Evolutionary conservation across 2,797 vertebrate species (phyloP).

Genomic region (Ficedula albicollis): DNA sequence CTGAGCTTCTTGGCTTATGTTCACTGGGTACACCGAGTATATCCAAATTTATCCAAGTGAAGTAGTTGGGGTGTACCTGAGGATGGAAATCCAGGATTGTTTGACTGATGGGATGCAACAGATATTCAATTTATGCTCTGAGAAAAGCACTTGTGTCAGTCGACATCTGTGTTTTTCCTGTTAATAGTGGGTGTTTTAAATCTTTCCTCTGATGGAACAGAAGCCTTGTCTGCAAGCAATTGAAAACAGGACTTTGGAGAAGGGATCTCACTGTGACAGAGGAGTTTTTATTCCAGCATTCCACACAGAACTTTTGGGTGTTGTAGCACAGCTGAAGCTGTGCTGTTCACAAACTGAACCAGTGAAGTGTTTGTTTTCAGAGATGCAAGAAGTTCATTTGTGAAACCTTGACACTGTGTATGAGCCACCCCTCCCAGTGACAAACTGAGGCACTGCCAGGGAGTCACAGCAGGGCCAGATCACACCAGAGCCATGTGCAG

Average conservation of each 20-base stretch:
- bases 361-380: not conserved
- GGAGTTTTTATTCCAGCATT: not conserved
- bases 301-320: not conserved
- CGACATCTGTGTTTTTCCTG: rapidly evolving
- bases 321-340: not conserved
- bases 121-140: not conserved
- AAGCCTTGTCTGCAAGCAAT: not conserved
- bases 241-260: not conserved
- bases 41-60: not conserved
- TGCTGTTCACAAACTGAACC: no score
- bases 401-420: not conserved
- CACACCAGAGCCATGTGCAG: not conserved
- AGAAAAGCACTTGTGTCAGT: not conserved
- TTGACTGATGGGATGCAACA: not conserved
- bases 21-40: not conserved
- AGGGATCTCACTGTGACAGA: not conserved
- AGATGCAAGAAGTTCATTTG: not conserved
- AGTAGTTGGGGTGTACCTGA: not conserved
- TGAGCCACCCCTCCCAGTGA: not conserved
- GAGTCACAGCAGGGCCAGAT: not conserved
- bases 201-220: not conserved
- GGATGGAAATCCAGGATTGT: not conserved
- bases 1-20: not conserved
- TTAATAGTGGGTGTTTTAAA: not conserved
- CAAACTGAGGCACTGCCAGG: not conserved